Conservation (phyloP, 2,797 vertebrate genomes). For the Loris lydekkerianus region DNA sequence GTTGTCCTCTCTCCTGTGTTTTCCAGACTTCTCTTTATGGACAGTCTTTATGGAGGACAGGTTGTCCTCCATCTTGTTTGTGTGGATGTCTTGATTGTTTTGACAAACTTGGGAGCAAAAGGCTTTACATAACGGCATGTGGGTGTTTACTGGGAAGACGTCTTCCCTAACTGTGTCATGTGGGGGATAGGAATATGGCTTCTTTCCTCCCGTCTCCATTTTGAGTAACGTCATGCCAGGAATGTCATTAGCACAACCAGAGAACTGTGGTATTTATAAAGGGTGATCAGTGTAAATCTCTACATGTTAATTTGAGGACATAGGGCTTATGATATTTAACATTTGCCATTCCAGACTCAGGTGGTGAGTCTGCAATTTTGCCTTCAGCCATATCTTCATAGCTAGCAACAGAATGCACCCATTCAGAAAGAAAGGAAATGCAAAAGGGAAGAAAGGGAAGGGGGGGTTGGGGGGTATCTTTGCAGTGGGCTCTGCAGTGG, state of each 20-base stretch:
- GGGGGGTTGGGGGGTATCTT: not conserved
- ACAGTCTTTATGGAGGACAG: not conserved
- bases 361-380: not conserved
- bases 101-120: not conserved
- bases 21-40: not conserved
- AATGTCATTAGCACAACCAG: not conserved
- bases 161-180: not conserved
- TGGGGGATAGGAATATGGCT: not conserved
- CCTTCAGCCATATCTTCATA: not conserved
- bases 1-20: not conserved
- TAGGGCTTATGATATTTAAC: not conserved
- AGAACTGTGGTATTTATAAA: conserved; percentile 44
- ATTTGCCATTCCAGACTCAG: not conserved
- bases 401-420: not conserved
- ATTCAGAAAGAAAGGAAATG: not conserved
- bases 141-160: not conserved
- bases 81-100: not conserved
- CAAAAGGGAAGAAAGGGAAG: not conserved
- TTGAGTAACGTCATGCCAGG: not conserved
- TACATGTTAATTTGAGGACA: not conserved
- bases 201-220: not conserved
- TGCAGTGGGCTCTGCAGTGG: not conserved
- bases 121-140: not conserved
- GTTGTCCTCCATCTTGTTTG: not conserved
- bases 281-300: not conserved